Base-by-base conservation (phyloP, 2,888 invertebrate genomes). In the Leucozona laternaria region DNA sequence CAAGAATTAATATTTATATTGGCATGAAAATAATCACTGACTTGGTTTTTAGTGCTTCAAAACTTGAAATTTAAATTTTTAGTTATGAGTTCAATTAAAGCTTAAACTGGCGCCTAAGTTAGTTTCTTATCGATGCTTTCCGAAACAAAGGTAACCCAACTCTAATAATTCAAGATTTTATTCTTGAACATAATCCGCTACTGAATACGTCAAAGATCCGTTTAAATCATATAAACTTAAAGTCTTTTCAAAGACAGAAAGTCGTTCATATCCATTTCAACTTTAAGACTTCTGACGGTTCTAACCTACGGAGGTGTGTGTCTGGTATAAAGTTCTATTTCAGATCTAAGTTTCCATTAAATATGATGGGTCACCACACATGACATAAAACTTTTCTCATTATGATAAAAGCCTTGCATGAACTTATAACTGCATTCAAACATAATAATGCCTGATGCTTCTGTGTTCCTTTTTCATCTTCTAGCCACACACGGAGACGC, bases 301-400 rank as follows among this genome's bases (percentile, higher is more conserved):
- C 3, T 4, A 25, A 25, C 25, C 25, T 11, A 37, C 58, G 15
- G 8, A 57, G 11, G 57, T 31, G 25, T 28, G 7, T 0, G 7
- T 25, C 28, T 8, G 28, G 15, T n/a, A 55, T 1, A n/a, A 15
- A 13, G 40, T 28, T 50, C 20, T 28, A 25, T 28, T 28, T 28
- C 20, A 5, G 31, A 57, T 4, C 57, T 62, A 31, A 62, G 25
- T 62, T 62, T 62, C 17, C 17, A 28, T 64, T 64, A 11, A 13
- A 40, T 62, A 17, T 48, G 78, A 72, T 75, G 17, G 79, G 70
- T 75, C 73, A 64, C 70, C 70, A 62, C 70, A 62, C 62, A 79
- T 70, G 76, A 76, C 25, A 68, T 55, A 60, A 77, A 84, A 85
- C 80, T 85, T 85, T 85, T 85, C 80, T 85, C 80, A 85, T 85